phyloP scores from a whole-genome alignment of 2,113 vertebrate species.

The Cricetomys ansorgei region DNA sequence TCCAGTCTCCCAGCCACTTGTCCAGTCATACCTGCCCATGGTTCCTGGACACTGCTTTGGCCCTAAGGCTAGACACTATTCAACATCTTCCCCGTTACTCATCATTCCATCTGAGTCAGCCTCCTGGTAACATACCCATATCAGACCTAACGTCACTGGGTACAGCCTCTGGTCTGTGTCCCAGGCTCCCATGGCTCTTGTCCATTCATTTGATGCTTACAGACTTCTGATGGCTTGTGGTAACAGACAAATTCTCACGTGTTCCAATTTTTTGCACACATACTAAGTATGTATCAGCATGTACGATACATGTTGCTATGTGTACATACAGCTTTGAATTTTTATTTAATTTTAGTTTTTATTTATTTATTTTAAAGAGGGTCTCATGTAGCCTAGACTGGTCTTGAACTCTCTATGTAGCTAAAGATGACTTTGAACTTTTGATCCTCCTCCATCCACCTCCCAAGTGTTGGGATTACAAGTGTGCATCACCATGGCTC shows the following conservation, averaged over 20 bases:
- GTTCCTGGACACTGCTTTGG: neutral
- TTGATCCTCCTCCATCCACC: neutral
- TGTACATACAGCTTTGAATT: neutral
- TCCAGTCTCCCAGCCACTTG: neutral
- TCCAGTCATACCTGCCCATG: neutral
- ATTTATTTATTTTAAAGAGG: neutral
- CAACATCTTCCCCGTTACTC: neutral
- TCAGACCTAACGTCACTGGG: neutral
- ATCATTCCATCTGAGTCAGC: neutral
- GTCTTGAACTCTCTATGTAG: neutral
- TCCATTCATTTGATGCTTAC: neutral
- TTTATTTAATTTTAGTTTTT: neutral
- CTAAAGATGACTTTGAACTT: neutral
- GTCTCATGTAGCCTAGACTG: neutral
- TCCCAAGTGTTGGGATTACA: neutral
- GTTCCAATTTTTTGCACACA: neutral
- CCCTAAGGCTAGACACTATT: neutral
- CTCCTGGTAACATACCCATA: neutral
- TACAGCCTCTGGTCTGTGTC: neutral
- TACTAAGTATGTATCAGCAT: neutral
- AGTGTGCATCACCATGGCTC: neutral
- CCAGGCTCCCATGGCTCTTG: neutral
- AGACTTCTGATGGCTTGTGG: neutral
- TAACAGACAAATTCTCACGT: neutral
- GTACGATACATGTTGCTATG: neutral